A percentile compares a stretch with the other conserved stretches of the same genome.
Conservation (phyloP, 2,888 invertebrate genomes). For the Drosophila fungiperda region DNA sequence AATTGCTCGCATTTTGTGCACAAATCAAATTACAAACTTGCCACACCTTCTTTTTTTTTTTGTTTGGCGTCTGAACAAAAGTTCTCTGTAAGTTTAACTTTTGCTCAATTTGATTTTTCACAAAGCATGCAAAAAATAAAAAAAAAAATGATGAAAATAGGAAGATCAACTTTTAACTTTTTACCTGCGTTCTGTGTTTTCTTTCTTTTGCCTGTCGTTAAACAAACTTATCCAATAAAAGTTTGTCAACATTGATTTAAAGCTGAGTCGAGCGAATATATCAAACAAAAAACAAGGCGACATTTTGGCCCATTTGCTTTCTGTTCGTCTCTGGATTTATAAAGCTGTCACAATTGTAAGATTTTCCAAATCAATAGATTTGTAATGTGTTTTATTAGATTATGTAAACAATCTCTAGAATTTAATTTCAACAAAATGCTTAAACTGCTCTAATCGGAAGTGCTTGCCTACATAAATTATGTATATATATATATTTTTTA, state of each 20-base stretch:
- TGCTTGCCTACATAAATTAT: background rate
- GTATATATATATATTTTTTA: background rate
- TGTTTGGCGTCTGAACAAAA: conserved; percentile 56
- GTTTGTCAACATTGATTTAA: conserved; percentile 85
- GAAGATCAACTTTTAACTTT: conserved; percentile 63
- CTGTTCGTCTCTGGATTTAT: conserved; percentile 28
- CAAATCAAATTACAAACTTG: conserved; percentile 83
- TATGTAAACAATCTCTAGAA: background rate
- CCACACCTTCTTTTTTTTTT: conserved; percentile 53
- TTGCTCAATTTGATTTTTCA: conserved; percentile 78
- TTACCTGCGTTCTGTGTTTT: conserved; percentile 60
- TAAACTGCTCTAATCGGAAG: background rate
- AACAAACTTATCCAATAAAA: conserved; percentile 85
- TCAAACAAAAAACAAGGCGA: conserved; percentile 52
- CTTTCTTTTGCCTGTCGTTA: conserved; percentile 71
- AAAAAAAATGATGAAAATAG: conserved; percentile 1
- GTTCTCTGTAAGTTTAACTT: conserved; percentile 64
- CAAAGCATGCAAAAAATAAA: conserved; percentile 47
- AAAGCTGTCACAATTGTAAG: background rate
- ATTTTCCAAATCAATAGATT: conserved; percentile 8
- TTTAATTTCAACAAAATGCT: background rate
- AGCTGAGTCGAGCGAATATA: conserved; percentile 75
- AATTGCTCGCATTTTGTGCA: conserved; percentile 79
- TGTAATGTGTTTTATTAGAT: background rate
- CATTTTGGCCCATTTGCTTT: conserved; percentile 34